Evolutionary conservation across 2,888 invertebrate species (phyloP).

Genomic region (Melinopterus prodromus): DNA sequence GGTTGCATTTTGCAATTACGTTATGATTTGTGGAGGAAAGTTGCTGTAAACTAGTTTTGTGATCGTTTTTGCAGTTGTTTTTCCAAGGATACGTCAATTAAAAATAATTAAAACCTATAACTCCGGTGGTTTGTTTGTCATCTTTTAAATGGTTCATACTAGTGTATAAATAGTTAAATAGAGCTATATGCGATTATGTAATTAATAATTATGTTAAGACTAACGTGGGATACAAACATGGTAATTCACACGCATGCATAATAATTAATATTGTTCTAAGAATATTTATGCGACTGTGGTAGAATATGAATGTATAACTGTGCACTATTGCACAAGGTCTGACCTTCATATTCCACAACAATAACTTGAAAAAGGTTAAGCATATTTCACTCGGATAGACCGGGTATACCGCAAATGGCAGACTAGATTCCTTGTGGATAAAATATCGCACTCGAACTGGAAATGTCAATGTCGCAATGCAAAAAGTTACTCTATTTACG

Average conservation of each 20-base stretch:
- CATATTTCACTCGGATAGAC: background rate
- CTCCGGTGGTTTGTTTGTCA: no score
- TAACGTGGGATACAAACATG: background rate
- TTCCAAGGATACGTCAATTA: no score
- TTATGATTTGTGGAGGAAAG: no score
- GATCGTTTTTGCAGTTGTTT: no score
- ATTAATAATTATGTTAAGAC: background rate
- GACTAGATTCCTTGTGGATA: background rate
- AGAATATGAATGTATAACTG: background rate
- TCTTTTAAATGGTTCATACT: no score
- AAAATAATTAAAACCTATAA: no score
- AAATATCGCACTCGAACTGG: background rate
- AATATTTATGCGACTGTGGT: background rate
- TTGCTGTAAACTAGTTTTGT: no score
- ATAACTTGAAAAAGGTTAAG: background rate
- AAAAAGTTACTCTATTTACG: background rate
- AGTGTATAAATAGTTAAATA: no score
- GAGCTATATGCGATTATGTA: background rate
- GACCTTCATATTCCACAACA: background rate
- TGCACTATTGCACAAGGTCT: background rate
- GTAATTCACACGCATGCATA: background rate
- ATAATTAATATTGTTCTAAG: background rate
- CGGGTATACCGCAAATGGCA: background rate
- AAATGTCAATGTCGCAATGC: background rate
- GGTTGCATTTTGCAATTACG: no score